These are phyloP conservation scores for Sus cebifrons DNA, from an alignment of 2,797 vertebrate genomes.

Conservation along the genomic window DNA sequence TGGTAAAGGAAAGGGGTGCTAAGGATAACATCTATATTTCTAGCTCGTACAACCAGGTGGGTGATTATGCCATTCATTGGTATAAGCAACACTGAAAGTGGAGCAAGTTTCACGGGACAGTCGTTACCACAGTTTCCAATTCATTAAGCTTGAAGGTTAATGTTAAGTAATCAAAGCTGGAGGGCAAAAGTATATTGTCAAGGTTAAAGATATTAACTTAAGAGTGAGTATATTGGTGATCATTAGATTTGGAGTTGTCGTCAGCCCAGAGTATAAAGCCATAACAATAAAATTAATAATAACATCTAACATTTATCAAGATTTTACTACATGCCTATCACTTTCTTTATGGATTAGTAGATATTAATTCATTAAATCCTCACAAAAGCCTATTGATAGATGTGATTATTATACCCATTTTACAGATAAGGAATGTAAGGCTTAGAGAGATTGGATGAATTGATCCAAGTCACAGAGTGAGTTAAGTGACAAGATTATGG, in stretches of 20 bases:
- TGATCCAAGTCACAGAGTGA: neutral
- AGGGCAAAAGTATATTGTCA: neutral
- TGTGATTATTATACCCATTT: neutral
- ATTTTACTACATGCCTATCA: neutral
- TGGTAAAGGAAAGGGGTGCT: neutral
- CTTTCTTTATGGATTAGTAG: neutral
- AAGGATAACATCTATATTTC: neutral
- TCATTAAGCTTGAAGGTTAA: neutral
- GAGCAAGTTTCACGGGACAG: neutral
- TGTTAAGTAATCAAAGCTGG: neutral
- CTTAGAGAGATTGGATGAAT: neutral
- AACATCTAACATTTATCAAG: neutral
- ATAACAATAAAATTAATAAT: neutral
- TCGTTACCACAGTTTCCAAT: neutral
- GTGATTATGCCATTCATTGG: neutral
- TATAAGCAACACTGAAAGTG: neutral
- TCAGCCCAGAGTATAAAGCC: neutral
- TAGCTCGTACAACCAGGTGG: neutral
- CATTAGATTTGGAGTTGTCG: slow-evolving; percentile 14
- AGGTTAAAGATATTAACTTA: neutral
- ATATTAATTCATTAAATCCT: neutral
- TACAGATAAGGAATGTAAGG: neutral
- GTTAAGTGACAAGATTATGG: neutral
- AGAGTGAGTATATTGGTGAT: neutral
- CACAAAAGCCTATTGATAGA: neutral